phyloP scores from a whole-genome alignment of 2,888 invertebrate genomes.

The Ganaspis brasiliensis region DNA sequence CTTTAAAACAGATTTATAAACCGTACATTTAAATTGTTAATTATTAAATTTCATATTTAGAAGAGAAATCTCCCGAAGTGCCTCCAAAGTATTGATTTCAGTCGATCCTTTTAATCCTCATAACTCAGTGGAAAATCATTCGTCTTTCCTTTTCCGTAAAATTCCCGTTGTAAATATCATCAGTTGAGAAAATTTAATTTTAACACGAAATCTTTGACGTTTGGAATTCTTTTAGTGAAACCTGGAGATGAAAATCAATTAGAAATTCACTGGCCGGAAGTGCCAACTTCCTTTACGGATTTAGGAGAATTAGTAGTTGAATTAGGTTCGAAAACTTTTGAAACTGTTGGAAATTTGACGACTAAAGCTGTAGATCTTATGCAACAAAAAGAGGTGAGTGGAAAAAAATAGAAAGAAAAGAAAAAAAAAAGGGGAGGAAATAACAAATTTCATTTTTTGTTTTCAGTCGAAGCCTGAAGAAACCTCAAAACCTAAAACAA shows the following conservation, averaged over 20 bases:
- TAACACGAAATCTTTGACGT: neutral
- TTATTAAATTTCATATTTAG: constrained; percentile 15
- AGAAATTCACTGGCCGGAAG: constrained; percentile 82
- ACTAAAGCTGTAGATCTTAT: constrained; percentile 7
- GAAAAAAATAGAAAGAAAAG: neutral
- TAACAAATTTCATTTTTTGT: neutral
- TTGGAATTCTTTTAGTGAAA: constrained; percentile 82
- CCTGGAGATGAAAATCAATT: constrained; percentile 83
- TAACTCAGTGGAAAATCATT: neutral
- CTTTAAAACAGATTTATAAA: too few relatives aligned
- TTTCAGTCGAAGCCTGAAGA: constrained; percentile 4
- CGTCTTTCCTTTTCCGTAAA: neutral
- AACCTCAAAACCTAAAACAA: constrained; percentile 10
- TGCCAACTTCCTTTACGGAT: constrained; percentile 84
- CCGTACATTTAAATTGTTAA: too few relatives aligned
- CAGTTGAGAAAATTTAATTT: neutral
- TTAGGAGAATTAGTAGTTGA: constrained; percentile 25
- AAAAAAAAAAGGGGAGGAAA: neutral
- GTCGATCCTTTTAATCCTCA: constrained; percentile 5
- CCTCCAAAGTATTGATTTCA: constrained; percentile 23
- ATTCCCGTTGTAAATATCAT: neutral
- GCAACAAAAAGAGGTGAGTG: constrained; percentile 19
- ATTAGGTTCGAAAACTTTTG: neutral
- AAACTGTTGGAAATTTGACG: constrained; percentile 18
- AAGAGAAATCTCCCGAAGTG: constrained; percentile 28